phyloP scores from a whole-genome alignment of 2,113 vertebrate genomes.

The Thunnus thynnus region DNA sequence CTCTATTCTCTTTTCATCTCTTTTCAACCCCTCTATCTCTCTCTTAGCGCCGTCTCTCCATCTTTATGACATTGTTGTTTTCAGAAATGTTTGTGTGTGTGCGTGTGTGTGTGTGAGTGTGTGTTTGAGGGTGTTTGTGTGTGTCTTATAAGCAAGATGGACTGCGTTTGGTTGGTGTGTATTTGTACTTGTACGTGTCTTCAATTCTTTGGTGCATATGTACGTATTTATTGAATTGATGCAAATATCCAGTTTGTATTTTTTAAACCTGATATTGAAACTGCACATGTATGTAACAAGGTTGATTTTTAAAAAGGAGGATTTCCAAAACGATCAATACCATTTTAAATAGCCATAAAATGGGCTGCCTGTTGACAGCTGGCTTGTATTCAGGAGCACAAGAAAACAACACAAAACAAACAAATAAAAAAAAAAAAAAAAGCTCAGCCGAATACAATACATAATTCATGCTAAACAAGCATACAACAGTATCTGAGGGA shows the following conservation, averaged over 20 bases:
- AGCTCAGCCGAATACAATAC: background rate
- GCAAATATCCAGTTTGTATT: background rate
- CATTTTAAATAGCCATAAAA: slow-evolving; percentile 2
- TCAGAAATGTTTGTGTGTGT: background rate
- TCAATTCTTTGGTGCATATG: slow-evolving; percentile 1
- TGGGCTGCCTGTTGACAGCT: background rate
- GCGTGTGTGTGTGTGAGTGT: background rate
- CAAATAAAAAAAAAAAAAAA: background rate
- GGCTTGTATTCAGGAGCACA: background rate
- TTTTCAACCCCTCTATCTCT: slow-evolving; percentile 17
- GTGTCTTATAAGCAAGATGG: background rate
- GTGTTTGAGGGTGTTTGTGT: too few species aligned
- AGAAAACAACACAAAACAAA: background rate
- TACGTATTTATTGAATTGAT: background rate
- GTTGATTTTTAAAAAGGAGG: background rate
- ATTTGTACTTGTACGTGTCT: background rate
- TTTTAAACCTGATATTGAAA: background rate
- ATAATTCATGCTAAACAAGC: slow-evolving; percentile 49
- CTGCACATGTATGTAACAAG: background rate
- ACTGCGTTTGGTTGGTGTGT: background rate
- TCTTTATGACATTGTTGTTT: slow-evolving; percentile 40
- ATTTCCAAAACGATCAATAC: background rate
- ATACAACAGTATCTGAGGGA: slow-evolving; percentile 29
- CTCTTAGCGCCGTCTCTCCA: slow-evolving; percentile 5
- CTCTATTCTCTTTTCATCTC: slow-evolving; percentile 36